A percentile compares a stretch with the other conserved stretches of the same genome.
Evolutionary conservation across 2,888 invertebrate species (phyloP).

Genomic region (Nyleta sp.): DNA sequence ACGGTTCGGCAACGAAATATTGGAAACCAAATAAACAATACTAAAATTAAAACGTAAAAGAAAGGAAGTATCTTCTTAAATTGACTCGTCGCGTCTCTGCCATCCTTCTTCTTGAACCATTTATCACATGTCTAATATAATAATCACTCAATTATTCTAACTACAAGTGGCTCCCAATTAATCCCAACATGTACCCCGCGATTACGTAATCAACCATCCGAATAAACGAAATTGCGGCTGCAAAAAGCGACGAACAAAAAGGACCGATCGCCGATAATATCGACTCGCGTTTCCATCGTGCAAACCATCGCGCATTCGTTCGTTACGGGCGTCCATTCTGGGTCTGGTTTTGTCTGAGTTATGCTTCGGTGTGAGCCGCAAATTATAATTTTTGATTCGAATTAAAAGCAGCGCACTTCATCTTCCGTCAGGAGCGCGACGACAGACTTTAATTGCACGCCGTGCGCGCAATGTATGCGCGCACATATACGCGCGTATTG

Average conservation of each 20-base stretch:
- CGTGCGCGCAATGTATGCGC: constrained; percentile 34
- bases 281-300: constrained; percentile 6
- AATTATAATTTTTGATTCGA: constrained; percentile 42
- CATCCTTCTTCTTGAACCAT: neutral
- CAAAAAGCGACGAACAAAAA: constrained; percentile 8
- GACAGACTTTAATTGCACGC: constrained; percentile 49
- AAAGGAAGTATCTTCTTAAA: too few species aligned
- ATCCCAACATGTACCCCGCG: constrained; percentile 16
- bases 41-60: too few species aligned
- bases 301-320: constrained; percentile 16
- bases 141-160: constrained; percentile 23
- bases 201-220: constrained; percentile 29
- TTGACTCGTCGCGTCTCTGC: neutral
- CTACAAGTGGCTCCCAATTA: constrained; percentile 10
- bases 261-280: constrained; percentile 17
- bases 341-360: constrained; percentile 30
- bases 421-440: constrained; percentile 36
- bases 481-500: constrained; percentile 29
- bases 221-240: constrained; percentile 29
- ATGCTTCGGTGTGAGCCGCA: constrained; percentile 1
- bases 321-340: constrained; percentile 13
- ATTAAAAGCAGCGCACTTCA: constrained; percentile 41
- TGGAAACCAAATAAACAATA: too few species aligned
- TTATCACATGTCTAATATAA: constrained; percentile 14
- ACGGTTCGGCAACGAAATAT: too few species aligned